Percentiles rank a stretch among this genome's conserved stretches.
These are phyloP conservation scores for Flexamia atlantica DNA, from an alignment of 2,888 invertebrate species.

Conservation along the genomic window DNA sequence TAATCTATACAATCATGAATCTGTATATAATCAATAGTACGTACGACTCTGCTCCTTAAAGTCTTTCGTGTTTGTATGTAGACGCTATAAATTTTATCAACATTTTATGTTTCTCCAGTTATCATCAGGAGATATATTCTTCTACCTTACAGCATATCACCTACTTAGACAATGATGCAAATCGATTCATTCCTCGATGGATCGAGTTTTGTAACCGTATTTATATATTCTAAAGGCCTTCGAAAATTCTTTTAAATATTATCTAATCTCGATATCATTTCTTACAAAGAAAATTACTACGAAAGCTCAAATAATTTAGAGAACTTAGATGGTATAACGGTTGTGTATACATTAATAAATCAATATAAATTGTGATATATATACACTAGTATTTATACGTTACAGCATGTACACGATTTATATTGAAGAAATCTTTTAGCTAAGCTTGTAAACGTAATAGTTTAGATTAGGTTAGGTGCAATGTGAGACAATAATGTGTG, in stretches of 20 bases:
- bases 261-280: slow-evolving; percentile 45
- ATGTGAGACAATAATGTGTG: slow-evolving; percentile 56
- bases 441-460: slow-evolving; percentile 49
- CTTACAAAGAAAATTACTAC: slow-evolving; percentile 48
- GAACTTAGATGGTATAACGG: slow-evolving; percentile 52
- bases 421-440: slow-evolving; percentile 55
- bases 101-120: slow-evolving; percentile 18
- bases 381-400: slow-evolving; percentile 60
- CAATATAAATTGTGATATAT: slow-evolving; percentile 54
- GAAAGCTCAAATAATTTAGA: slow-evolving; percentile 53
- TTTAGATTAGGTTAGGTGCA: slow-evolving; percentile 48
- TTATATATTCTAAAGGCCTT: slow-evolving; percentile 54
- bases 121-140: slow-evolving; percentile 48
- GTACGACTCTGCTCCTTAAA: slow-evolving; percentile 31
- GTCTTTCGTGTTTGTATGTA: slow-evolving; percentile 57
- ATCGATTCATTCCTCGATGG: slow-evolving; percentile 18
- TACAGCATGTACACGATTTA: slow-evolving; percentile 49
- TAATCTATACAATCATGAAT: slow-evolving; percentile 51
- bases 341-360: slow-evolving; percentile 59
- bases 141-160: slow-evolving; percentile 39
- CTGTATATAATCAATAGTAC: slow-evolving; percentile 47
- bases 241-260: slow-evolving; percentile 39
- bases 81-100: slow-evolving; percentile 47
- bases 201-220: slow-evolving; percentile 37
- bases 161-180: slow-evolving; percentile 30